A percentile compares a stretch with the other conserved stretches of the same genome.
phyloP scores from a whole-genome alignment of 2,888 invertebrate genomes.

The Serripes groenlandicus region DNA sequence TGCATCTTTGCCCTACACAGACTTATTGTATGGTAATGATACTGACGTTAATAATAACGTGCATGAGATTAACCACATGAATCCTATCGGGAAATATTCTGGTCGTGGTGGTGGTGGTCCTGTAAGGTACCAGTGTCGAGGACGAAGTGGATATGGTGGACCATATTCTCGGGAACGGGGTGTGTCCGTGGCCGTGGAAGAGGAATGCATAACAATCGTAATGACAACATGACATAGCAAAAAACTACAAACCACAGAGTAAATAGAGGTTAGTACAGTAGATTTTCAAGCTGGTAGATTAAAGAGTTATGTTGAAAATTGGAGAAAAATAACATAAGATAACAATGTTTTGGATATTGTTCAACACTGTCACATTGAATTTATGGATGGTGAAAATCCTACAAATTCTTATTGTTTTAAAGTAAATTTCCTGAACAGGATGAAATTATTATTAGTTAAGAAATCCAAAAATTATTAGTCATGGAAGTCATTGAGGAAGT shows the following conservation, averaged over 20 bases:
- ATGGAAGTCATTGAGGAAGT: too few species aligned
- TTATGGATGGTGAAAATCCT: slow-evolving; percentile 12
- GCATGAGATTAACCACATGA: slow-evolving; percentile 38
- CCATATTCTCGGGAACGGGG: slow-evolving; percentile 9
- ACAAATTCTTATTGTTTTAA: not conserved
- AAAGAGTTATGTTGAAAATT: slow-evolving; percentile 23
- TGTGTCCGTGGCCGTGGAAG: slow-evolving; percentile 10
- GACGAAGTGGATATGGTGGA: not conserved
- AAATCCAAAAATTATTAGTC: slow-evolving; percentile 4
- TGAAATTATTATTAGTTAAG: slow-evolving; percentile 9
- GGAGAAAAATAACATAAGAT: slow-evolving; percentile 29
- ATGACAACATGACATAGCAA: too few species aligned
- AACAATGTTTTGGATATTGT: slow-evolving; percentile 24
- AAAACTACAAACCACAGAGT: slow-evolving; percentile 8
- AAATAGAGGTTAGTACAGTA: slow-evolving; percentile 1
- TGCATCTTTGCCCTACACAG: slow-evolving; percentile 34
- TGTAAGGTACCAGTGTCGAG: not conserved
- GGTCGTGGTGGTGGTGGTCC: slow-evolving; percentile 21
- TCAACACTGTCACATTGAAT: slow-evolving; percentile 22
- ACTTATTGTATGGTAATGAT: slow-evolving; percentile 43
- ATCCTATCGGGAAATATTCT: slow-evolving; percentile 12
- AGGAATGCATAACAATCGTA: too few species aligned
- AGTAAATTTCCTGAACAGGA: slow-evolving; percentile 26
- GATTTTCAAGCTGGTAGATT: too few species aligned
- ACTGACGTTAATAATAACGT: slow-evolving; percentile 41